These are phyloP conservation scores for Otus sunia DNA, from an alignment of 2,113 vertebrate genomes.

Conservation along the genomic window DNA sequence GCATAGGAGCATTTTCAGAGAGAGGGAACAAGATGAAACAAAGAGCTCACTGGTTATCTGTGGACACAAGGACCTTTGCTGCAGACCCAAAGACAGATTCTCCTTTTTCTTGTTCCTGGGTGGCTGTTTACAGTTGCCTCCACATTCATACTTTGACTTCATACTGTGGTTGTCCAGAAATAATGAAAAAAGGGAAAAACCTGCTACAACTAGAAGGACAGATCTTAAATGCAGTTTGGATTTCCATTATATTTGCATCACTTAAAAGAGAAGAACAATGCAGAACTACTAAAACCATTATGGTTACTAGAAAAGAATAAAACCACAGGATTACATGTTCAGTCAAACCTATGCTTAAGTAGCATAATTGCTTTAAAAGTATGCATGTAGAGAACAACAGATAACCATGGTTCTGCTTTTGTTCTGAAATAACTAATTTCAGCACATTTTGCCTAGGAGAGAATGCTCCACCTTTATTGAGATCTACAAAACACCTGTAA, in stretches of 20 bases:
- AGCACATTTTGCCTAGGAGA: background rate
- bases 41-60: background rate
- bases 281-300: background rate
- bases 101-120: background rate
- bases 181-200: background rate
- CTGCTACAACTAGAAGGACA: background rate
- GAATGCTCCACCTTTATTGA: background rate
- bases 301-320: background rate
- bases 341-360: background rate
- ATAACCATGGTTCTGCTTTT: background rate
- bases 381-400: background rate
- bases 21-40: background rate
- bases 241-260: background rate
- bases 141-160: background rate
- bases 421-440: background rate
- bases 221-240: background rate
- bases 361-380: background rate
- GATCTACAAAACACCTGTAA: background rate
- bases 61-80: background rate
- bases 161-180: background rate
- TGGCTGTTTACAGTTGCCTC: background rate
- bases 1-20: background rate
- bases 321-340: background rate
- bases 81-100: background rate
- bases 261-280: background rate